Percentiles rank a stretch among this genome's conserved stretches.
These are phyloP conservation scores for Drosophila ironensis DNA, from an alignment of 1,140 invertebrate genomes.

Conservation along the genomic window DNA sequence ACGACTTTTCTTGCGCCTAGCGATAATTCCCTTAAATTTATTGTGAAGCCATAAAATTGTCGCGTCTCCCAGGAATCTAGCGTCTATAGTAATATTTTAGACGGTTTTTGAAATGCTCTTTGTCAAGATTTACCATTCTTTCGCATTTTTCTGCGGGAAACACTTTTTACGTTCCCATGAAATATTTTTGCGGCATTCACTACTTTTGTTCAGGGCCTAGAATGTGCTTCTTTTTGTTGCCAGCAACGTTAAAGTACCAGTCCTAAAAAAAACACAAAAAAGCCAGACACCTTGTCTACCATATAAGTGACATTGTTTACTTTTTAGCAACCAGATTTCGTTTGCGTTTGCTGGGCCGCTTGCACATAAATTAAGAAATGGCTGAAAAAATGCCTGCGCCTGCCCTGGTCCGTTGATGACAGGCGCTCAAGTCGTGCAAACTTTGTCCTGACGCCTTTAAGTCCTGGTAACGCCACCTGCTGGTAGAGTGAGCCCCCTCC, in stretches of 20 bases:
- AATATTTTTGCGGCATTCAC: slow-evolving; percentile 31
- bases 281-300: slow-evolving; percentile 39
- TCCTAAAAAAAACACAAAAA: slow-evolving; percentile 2
- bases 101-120: slow-evolving; percentile 47
- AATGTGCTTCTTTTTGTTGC: neutral
- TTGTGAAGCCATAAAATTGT: slow-evolving; percentile 4
- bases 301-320: slow-evolving; percentile 52
- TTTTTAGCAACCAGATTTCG: slow-evolving; percentile 51
- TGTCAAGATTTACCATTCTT: slow-evolving; percentile 22
- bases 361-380: slow-evolving; percentile 77
- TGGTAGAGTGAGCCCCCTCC: slow-evolving; percentile 44
- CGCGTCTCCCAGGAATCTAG: neutral
- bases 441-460: slow-evolving; percentile 36
- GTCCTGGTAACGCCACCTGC: slow-evolving; percentile 44
- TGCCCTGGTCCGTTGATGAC: slow-evolving; percentile 24
- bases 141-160: neutral
- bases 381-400: slow-evolving; percentile 52
- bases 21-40: too few species aligned
- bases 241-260: slow-evolving; percentile 7
- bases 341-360: slow-evolving; percentile 20
- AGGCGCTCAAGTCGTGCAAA: slow-evolving; percentile 45
- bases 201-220: neutral
- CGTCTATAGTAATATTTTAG: slow-evolving; percentile 57
- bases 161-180: slow-evolving; percentile 4
- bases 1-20: too few species aligned